A percentile compares a stretch with the other conserved stretches of the same genome.
These are phyloP conservation scores for Charadrius vociferus DNA, from an alignment of 2,113 vertebrate species.

Conservation along the genomic window DNA sequence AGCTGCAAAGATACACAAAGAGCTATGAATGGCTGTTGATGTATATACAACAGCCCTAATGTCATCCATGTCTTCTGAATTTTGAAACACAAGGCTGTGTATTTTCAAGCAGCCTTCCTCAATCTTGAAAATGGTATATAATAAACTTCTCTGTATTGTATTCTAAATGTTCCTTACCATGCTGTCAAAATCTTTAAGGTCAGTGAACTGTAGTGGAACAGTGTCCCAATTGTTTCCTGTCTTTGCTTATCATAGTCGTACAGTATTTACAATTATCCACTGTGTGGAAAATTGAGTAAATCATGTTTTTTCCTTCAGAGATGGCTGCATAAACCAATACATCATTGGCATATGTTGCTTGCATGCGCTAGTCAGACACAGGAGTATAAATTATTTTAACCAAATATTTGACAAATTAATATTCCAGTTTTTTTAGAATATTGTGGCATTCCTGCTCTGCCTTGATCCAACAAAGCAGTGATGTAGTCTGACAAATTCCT, in stretches of 20 bases:
- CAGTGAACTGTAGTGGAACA: background rate
- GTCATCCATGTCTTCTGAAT: background rate
- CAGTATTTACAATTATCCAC: background rate
- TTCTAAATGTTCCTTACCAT: background rate
- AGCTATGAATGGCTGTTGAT: background rate
- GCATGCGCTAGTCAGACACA: background rate
- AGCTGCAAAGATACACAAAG: background rate
- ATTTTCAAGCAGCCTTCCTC: background rate
- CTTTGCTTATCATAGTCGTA: background rate
- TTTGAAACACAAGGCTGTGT: background rate
- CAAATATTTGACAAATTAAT: background rate
- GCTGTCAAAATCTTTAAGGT: background rate
- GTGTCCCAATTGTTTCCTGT: background rate
- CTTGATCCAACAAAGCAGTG: background rate
- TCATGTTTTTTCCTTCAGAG: background rate
- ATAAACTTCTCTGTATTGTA: background rate
- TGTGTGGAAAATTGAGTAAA: background rate
- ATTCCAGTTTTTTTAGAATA: background rate
- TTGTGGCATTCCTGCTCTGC: background rate
- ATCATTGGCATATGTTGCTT: background rate
- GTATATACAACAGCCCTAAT: background rate
- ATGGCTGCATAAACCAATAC: background rate
- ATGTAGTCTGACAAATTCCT: background rate
- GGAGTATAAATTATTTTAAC: background rate
- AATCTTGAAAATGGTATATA: background rate